A percentile compares a stretch with the other conserved stretches of the same genome.
These are phyloP conservation scores for Yoshiicerus persimilis DNA, from an alignment of 1,140 invertebrate genomes.

Conservation along the genomic window DNA sequence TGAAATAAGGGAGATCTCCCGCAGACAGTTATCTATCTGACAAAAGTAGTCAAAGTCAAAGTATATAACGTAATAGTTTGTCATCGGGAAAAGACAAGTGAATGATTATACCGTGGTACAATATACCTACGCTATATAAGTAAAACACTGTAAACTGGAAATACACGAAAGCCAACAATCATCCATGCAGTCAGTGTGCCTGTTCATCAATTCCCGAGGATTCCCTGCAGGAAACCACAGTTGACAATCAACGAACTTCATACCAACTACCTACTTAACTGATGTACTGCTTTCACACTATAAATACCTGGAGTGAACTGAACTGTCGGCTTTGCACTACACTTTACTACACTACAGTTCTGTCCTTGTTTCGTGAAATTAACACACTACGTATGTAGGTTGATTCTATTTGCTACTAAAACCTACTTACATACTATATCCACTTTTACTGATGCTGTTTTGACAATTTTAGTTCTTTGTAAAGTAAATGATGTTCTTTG, in stretches of 20 bases:
- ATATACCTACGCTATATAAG: no score
- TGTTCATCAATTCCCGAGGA: not conserved
- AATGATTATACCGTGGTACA: not conserved
- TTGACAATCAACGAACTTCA: not conserved
- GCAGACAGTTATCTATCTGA: not conserved
- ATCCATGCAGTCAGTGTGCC: not conserved
- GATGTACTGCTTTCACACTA: not conserved
- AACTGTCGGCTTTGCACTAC: not conserved
- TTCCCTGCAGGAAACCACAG: slow-evolving; percentile 6
- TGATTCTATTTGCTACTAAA: no score
- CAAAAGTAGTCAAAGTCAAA: not conserved
- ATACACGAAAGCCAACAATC: not conserved
- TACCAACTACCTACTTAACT: not conserved
- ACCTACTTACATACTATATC: no score
- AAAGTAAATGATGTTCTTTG: no score
- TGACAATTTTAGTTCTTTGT: not conserved
- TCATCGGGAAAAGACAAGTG: not conserved
- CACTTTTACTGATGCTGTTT: no score
- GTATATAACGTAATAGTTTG: not conserved
- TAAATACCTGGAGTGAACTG: not conserved
- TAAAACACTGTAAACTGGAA: no score
- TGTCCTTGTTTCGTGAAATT: no score
- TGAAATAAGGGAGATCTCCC: not conserved
- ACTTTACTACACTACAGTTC: no score
- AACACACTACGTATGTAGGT: no score